A percentile compares a stretch with the other conserved stretches of the same genome.
These are phyloP conservation scores for Trichechus manatus DNA, from an alignment of 2,113 vertebrate genomes.

Conservation along the genomic window DNA sequence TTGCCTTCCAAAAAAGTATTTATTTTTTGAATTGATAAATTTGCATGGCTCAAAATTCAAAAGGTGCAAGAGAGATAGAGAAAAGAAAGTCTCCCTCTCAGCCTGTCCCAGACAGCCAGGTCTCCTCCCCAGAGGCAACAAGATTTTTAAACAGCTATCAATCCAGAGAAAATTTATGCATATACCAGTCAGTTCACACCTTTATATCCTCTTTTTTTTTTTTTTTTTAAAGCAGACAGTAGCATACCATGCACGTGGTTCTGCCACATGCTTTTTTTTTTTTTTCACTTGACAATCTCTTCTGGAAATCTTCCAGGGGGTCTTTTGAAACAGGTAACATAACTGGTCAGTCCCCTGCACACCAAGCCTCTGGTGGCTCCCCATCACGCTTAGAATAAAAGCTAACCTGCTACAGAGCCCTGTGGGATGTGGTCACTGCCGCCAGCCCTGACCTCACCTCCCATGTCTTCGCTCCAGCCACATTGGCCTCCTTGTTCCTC, in stretches of 20 bases:
- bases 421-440: neutral
- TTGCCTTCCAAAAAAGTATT: slow-evolving; percentile 43
- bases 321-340: neutral
- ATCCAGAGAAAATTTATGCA: neutral
- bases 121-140: neutral
- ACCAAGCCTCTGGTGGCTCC: neutral
- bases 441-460: neutral
- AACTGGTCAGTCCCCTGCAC: neutral
- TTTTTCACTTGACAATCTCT: neutral
- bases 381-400: neutral
- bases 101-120: neutral
- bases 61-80: neutral
- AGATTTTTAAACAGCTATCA: neutral
- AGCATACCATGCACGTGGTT: neutral
- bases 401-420: neutral
- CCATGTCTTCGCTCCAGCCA: neutral
- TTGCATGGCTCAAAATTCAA: slow-evolving; percentile 58
- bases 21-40: slow-evolving; percentile 64
- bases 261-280: neutral
- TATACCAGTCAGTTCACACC: neutral
- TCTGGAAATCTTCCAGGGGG: slow-evolving; percentile 32
- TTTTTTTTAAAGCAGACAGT: neutral
- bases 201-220: neutral
- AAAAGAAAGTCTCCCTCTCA: slow-evolving; percentile 23
- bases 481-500: neutral